Conservation (phyloP, 2,888 invertebrate species). For the Thereva unica region DNA sequence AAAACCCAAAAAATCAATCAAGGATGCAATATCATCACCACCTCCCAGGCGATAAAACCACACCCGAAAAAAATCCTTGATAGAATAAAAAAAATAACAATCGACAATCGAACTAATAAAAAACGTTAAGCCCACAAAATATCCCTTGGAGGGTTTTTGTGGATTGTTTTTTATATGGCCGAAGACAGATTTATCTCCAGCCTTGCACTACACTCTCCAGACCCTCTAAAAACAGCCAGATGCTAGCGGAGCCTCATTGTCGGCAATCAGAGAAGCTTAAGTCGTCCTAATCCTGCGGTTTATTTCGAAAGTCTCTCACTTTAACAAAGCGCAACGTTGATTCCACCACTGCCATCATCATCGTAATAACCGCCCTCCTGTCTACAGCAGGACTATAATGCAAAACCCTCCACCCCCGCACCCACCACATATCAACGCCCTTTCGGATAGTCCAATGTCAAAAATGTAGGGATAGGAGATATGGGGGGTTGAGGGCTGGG, state of each 20-base stretch:
- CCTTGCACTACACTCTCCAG: background rate
- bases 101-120: constrained; percentile 22
- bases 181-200: constrained; percentile 22
- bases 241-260: constrained; percentile 37
- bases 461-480: too few species aligned
- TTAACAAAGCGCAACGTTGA: constrained; percentile 14
- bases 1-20: background rate
- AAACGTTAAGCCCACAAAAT: constrained; percentile 3
- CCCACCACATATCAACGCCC: too few species aligned
- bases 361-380: background rate
- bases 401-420: too few species aligned
- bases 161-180: constrained; percentile 27
- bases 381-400: background rate
- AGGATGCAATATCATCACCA: too few species aligned
- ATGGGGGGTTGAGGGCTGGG: too few species aligned
- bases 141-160: constrained; percentile 4
- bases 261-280: constrained; percentile 42
- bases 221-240: constrained; percentile 19
- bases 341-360: background rate
- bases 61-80: background rate
- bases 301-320: constrained; percentile 40
- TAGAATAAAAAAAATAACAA: background rate
- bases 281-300: constrained; percentile 40
- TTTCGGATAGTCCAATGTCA: too few species aligned
- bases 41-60: too few species aligned